Conservation (phyloP, 2,113 vertebrate genomes). For the Semicossyphus pulcher region DNA sequence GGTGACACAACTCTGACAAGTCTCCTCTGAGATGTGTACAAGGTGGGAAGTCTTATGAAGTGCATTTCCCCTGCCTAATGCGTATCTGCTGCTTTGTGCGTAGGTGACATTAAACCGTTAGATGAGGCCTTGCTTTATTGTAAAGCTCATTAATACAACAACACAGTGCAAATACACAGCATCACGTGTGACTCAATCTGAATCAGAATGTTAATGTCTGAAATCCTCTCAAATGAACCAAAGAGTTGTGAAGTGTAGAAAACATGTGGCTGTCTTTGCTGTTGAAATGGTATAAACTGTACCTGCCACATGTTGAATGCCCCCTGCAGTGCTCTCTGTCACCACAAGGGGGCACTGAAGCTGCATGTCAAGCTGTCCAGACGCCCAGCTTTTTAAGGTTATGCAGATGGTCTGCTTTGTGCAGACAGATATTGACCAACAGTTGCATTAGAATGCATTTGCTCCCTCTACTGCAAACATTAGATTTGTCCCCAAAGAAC, state of each 20-base stretch:
- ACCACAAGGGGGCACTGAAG: conserved; percentile 56
- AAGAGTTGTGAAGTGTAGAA: neutral
- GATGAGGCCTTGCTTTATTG: too few relatives aligned
- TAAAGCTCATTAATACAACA: neutral
- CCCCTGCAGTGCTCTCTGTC: neutral
- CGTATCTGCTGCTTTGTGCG: neutral
- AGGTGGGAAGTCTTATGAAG: conserved; percentile 21
- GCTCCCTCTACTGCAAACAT: neutral
- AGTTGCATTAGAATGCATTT: conserved; percentile 4
- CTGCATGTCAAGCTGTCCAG: neutral
- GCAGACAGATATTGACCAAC: conserved; percentile 20
- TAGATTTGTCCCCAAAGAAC: neutral
- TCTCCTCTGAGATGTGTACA: too few relatives aligned
- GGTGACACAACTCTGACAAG: conserved; percentile 9
- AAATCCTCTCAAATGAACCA: neutral
- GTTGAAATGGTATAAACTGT: too few relatives aligned
- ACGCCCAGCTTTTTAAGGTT: neutral
- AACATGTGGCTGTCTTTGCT: neutral
- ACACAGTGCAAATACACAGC: neutral
- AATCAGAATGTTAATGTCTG: neutral
- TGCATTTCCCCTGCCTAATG: conserved; percentile 5
- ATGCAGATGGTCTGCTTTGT: conserved; percentile 13
- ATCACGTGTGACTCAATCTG: neutral
- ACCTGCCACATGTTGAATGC: conserved; percentile 29
- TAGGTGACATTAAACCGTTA: too few relatives aligned